Percentiles rank a stretch among this genome's conserved stretches.
phyloP scores from a whole-genome alignment of 2,113 vertebrate species.

The Mesembrinibis cayennensis region DNA sequence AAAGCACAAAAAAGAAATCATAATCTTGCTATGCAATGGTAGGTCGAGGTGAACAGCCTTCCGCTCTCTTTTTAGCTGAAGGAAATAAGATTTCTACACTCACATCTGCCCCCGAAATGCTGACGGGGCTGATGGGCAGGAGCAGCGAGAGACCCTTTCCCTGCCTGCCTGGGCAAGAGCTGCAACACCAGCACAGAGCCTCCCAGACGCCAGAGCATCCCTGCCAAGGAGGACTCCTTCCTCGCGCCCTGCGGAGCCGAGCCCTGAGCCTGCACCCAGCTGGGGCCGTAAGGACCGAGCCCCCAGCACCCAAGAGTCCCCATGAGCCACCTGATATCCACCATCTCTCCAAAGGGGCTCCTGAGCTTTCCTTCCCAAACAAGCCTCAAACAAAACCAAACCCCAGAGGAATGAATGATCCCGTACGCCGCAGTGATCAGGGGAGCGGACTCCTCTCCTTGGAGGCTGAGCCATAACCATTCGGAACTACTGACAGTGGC shows the following conservation, averaged over 20 bases:
- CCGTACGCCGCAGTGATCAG: fast-evolving
- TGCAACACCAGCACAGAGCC: background rate
- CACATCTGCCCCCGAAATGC: fast-evolving
- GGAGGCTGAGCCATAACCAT: background rate
- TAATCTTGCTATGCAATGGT: fast-evolving
- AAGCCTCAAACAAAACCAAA: background rate
- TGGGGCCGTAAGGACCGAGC: fast-evolving
- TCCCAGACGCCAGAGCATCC: background rate
- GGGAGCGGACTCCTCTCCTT: fast-evolving
- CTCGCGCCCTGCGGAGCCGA: background rate
- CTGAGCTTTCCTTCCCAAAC: background rate
- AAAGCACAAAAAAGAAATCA: background rate
- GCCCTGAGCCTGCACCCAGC: background rate
- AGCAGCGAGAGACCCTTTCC: background rate
- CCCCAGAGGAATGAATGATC: fast-evolving
- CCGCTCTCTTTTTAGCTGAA: background rate
- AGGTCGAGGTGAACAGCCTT: background rate
- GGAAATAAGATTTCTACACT: background rate
- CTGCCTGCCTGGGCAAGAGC: background rate
- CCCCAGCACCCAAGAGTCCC: background rate
- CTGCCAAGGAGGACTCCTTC: fast-evolving
- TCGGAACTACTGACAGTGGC: background rate
- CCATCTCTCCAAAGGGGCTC: background rate
- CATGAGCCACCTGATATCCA: fast-evolving
- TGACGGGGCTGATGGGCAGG: background rate